These are phyloP conservation scores for Lanius ludovicianus DNA, from an alignment of 2,113 vertebrate genomes.

Conservation along the genomic window DNA sequence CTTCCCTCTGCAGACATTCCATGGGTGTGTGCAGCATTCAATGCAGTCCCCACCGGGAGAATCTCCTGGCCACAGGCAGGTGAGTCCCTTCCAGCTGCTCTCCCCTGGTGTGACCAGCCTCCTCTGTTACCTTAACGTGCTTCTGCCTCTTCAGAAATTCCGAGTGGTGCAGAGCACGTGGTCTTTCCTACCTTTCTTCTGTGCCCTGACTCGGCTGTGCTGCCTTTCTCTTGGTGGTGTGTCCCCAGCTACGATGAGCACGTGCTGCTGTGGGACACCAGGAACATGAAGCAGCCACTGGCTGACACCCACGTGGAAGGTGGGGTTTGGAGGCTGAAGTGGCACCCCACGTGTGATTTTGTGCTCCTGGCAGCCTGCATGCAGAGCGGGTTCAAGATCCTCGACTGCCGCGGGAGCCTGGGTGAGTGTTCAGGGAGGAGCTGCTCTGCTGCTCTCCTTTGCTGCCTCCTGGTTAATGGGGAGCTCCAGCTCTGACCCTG, in stretches of 20 bases:
- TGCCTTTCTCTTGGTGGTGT: background rate
- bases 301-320: conserved; percentile 81
- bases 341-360: conserved; percentile 83
- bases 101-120: background rate
- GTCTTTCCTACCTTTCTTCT: background rate
- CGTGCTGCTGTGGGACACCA: conserved; percentile 88
- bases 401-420: conserved; percentile 79
- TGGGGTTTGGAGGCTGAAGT: conserved; percentile 93
- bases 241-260: conserved; percentile 88
- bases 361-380: conserved; percentile 92
- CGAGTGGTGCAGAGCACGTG: rapidly evolving
- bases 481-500: background rate
- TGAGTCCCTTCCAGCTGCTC: conserved; percentile 32
- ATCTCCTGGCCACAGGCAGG: conserved; percentile 93
- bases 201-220: background rate
- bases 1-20: conserved; percentile 78
- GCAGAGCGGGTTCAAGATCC: conserved; percentile 89
- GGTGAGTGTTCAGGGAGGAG: conserved; percentile 66
- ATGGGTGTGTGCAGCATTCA: conserved; percentile 97
- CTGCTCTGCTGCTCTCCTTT: background rate
- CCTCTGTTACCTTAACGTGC: rapidly evolving
- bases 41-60: conserved; percentile 85
- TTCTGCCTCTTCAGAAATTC: background rate
- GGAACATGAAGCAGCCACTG: conserved; percentile 84
- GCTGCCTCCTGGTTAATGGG: background rate